Conservation (phyloP, 2,888 invertebrate genomes). For the Dione vanillae region DNA sequence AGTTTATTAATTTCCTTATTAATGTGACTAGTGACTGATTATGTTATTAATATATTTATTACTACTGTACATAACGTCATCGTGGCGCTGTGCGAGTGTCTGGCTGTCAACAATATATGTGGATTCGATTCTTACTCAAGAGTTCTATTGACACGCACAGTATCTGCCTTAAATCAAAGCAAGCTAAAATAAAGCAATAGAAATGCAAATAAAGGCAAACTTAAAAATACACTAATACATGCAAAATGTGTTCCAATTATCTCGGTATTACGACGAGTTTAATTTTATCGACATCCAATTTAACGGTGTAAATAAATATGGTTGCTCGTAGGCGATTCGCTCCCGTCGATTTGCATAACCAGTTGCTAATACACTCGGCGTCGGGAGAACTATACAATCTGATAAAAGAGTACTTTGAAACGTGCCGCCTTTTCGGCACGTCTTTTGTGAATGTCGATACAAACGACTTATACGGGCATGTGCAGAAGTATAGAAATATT, state of each 20-base stretch:
- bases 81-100: too few relatives aligned
- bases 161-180: background rate
- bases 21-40: background rate
- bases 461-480: background rate
- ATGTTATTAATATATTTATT: background rate
- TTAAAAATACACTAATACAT: background rate
- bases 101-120: too few relatives aligned
- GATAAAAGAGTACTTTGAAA: constrained; percentile 6
- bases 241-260: constrained; percentile 10
- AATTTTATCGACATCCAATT: constrained; percentile 17
- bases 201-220: constrained; percentile 1
- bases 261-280: background rate
- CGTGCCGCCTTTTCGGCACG: constrained; percentile 10
- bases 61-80: too few relatives aligned
- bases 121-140: too few relatives aligned
- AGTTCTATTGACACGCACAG: too few relatives aligned
- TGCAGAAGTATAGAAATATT: too few relatives aligned
- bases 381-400: constrained; percentile 20
- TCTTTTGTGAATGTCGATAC: constrained; percentile 10
- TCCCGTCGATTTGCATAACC: constrained; percentile 19
- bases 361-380: constrained; percentile 14
- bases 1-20: constrained; percentile 7
- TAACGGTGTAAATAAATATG: constrained; percentile 24
- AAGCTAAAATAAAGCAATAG: background rate
- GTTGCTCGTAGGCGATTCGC: background rate